These are phyloP conservation scores for Centropus bengalensis DNA, from an alignment of 2,113 vertebrate species.

Conservation along the genomic window DNA sequence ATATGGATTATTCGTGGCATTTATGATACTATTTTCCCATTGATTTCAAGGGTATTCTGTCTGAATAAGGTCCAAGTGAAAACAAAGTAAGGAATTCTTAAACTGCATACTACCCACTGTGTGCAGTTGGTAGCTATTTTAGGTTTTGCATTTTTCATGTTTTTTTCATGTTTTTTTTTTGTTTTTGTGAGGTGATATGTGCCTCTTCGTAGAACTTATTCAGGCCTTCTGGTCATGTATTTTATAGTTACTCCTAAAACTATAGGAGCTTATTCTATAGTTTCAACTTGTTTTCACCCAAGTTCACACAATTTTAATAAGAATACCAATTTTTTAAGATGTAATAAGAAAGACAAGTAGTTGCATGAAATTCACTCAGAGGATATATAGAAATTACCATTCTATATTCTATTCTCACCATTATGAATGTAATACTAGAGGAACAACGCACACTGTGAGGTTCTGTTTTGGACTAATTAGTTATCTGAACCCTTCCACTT, in stretches of 20 bases:
- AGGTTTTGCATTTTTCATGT: not conserved
- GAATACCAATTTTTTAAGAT: not conserved
- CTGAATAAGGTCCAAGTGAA: not conserved
- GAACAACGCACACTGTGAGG: rapidly evolving
- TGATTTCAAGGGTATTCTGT: not conserved
- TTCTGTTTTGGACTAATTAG: not conserved
- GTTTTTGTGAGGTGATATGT: not conserved
- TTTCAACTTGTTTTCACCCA: not conserved
- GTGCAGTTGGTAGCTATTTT: not conserved
- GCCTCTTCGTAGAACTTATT: not conserved
- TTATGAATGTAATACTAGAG: not conserved
- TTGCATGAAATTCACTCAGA: not conserved
- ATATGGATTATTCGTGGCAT: not conserved
- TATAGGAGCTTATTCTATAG: not conserved
- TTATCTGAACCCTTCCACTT: not conserved
- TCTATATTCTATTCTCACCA: too few relatives aligned
- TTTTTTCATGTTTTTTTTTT: not conserved
- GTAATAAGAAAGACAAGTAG: not conserved
- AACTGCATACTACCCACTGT: not conserved
- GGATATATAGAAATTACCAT: not conserved
- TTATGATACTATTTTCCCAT: not conserved
- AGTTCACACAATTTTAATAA: not conserved
- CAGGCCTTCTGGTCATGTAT: not conserved
- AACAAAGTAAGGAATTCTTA: not conserved
- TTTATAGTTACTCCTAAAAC: not conserved